Evolutionary conservation across 2,113 vertebrate species (phyloP), one percentile per base, ranked within the genome.

Genomic region (Tetrao urogallus): DNA sequence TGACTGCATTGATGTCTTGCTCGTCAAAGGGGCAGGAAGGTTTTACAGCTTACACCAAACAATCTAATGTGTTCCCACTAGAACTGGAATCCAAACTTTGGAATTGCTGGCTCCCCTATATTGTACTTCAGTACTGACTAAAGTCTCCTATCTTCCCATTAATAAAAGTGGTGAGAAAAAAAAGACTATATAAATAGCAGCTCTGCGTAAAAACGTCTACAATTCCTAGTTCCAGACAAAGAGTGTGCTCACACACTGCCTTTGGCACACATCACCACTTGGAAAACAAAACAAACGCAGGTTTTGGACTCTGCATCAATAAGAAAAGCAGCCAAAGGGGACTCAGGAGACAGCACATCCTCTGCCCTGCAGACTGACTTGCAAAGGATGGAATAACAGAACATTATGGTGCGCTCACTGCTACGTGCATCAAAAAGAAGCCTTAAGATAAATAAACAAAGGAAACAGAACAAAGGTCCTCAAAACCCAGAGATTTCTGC

Each of bases 301-400:
- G 61, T 96, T 87, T 93, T 96, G 95, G 96, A 81, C 91, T 84
- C 86, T 74, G 70, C 85, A 91, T 94, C 90, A 93, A 86, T 89
- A 22, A 2, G 48, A 89, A 88, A 92, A 40, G 88, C 84, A 92
- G 88, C 91, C 93, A 95, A 96, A 95, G 69, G 78, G 60, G 84
- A 91, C 94, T 85, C 91, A 13, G 78, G 92, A 95, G 94, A 93
- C 84, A 74, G 87, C 82, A 91, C 84, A 92, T 95, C 94, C 94
- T 95, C 89, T 94, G 94, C 92, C 84, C 92, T 96, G 71, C 89
- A 93, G 92, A 89, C 94, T 70, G 78, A 90, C 82, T 86, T 94
- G 75, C 72, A 86, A 86, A 79, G 79, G 89, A 57, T 77, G 85
- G 91, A 71, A 88, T 20, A 82, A 88, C 79, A 91, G 43, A 92